Base-by-base conservation (phyloP, 2,888 invertebrate species). In the Choristoneura rosaceana region DNA sequence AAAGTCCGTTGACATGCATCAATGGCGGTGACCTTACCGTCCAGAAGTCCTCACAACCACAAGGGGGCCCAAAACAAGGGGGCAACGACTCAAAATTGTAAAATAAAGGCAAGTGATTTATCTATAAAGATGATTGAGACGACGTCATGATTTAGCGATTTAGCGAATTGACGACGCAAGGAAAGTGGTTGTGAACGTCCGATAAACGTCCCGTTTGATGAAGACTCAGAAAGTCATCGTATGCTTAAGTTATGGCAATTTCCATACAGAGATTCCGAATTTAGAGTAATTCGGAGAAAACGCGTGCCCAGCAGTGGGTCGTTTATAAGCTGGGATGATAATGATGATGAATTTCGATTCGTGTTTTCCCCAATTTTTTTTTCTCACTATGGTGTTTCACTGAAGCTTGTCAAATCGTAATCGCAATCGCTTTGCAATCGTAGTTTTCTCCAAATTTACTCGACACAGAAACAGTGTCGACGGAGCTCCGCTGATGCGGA, bases 81-180 rank as follows among this genome's bases (percentile, higher is more conserved):
- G 68, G 47, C 68, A 68, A 68, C 60, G 68, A 68, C 68, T 60
- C 38, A 61, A 68, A 68, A 67, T 67, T 67, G 67, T 67, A 25
- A 67, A 33, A 59, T 50, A 60, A 55, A 66, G 47, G 8, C 52
- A 68, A 68, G 68, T 68, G 15, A 68, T 68, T 68, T 68, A 68
- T 68, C 68, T 61, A 50, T 68, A 68, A 60, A 60, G 68, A 68
- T 68, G 41, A 47, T 60, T 60, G 61, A 8, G 65, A 43, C 59
- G 59, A 59, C 64, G 59, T 70, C 55, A 61, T 67, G 59, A 66
- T 66, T 67, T 65, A 63, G 63, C n/a, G 34, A 34, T 63, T 63
- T 63, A 47, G 64, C 45, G 9, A 66, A 55, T 66, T 55, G 55
- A 41, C 10, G 60, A 45, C 25, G 55, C 4, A 25, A 25, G 55